phyloP scores from a whole-genome alignment of 2,888 invertebrate species.

The Amitus sp. region DNA sequence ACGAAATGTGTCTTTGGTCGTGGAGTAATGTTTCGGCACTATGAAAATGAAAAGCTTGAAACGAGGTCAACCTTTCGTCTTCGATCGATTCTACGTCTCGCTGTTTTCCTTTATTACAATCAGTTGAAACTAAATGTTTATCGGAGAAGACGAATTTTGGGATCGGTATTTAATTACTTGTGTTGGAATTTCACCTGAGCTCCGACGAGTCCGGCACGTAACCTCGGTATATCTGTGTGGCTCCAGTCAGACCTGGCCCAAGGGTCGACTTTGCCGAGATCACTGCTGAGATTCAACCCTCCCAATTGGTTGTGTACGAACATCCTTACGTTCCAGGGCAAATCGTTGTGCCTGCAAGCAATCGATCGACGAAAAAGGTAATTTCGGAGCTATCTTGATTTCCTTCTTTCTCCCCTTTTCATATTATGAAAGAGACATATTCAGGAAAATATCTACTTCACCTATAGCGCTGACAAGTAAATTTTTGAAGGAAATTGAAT shows the following conservation, averaged over 20 bases:
- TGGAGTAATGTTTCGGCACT: neutral
- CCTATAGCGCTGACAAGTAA: neutral
- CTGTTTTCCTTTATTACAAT: neutral
- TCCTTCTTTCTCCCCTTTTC: constrained; percentile 6
- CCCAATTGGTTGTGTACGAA: constrained; percentile 80
- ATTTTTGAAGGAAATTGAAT: constrained; percentile 7
- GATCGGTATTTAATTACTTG: neutral
- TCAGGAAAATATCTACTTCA: neutral
- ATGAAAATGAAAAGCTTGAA: neutral
- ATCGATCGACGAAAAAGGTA: constrained; percentile 12
- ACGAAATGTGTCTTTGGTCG: constrained; percentile 3
- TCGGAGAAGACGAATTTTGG: neutral
- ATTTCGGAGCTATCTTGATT: constrained; percentile 3
- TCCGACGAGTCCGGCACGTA: constrained; percentile 84
- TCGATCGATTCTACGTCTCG: neutral
- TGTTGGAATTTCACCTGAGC: constrained; percentile 74
- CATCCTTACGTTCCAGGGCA: constrained; percentile 91
- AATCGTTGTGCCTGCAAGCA: constrained; percentile 76
- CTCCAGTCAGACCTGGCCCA: constrained; percentile 91
- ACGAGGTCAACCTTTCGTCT: neutral
- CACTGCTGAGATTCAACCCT: constrained; percentile 63
- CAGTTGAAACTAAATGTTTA: too few species aligned
- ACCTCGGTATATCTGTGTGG: constrained; percentile 90
- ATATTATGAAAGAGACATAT: neutral
- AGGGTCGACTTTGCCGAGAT: constrained; percentile 75